Conservation (phyloP, 2,797 vertebrate species). For the Harpagifer antarcticus region DNA sequence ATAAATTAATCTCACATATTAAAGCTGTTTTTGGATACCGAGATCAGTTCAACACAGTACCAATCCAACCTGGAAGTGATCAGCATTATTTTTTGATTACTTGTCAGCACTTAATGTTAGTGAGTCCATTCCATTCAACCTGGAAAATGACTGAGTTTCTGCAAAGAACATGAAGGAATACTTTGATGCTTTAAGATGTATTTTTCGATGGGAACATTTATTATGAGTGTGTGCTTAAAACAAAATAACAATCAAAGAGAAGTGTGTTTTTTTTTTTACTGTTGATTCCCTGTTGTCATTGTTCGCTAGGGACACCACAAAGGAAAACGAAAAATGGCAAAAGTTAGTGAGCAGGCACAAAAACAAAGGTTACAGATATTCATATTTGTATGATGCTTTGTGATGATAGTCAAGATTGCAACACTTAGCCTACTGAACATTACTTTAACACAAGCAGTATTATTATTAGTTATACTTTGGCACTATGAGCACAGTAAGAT, state of each 20-base stretch:
- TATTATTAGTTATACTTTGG: background rate
- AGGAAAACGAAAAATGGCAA: background rate
- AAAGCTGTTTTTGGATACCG: constrained; percentile 5
- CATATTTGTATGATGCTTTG: background rate
- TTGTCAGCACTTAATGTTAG: constrained; percentile 25
- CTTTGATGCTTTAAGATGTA: constrained; percentile 59
- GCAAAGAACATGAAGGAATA: constrained; percentile 53
- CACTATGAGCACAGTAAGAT: background rate
- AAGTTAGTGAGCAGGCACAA: constrained; percentile 13
- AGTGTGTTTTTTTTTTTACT: constrained; percentile 6
- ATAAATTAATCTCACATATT: background rate
- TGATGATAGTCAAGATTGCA: background rate
- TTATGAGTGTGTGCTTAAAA: constrained; percentile 64
- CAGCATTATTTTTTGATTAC: constrained; percentile 22
- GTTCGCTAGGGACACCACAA: background rate
- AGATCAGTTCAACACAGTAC: constrained; percentile 29
- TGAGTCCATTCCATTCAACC: constrained; percentile 7
- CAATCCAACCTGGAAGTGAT: constrained; percentile 19
- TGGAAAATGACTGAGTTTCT: constrained; percentile 47
- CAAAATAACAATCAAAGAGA: constrained; percentile 43
- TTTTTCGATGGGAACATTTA: constrained; percentile 56
- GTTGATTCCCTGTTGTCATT: constrained; percentile 31
- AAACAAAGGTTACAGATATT: background rate
- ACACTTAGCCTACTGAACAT: background rate
- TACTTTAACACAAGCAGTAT: background rate